Base-by-base conservation (phyloP, 2,888 invertebrate genomes). In the Ellobium chinense region DNA sequence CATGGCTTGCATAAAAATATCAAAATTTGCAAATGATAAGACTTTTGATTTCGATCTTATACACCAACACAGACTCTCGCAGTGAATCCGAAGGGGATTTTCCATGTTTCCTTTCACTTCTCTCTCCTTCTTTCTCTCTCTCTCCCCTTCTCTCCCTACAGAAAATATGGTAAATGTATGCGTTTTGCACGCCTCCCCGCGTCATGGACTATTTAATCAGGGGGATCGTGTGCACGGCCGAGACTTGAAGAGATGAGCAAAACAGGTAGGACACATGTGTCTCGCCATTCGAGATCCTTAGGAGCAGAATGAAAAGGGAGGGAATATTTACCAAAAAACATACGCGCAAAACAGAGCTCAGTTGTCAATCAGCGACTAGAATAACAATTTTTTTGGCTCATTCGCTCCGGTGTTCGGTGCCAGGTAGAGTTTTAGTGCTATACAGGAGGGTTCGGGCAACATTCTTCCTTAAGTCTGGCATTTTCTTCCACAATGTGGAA, bases 141-240 rank as follows among this genome's bases (percentile, higher is more conserved):
- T 24, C 27, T 36, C 37, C 36, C 37, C 39, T 36, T 37, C 4
- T 24, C 14, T 36, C 69, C 1, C 69, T 31, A 14, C 69, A 7
- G 72, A 56, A 60, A 58, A 14, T 27, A 54, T n/a, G n/a, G 24
- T 24, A 7, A 37, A 60, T 27, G 60, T 72, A 72, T 72, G 72
- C 7, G 18, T 37, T 31, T 60, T 3, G 60, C 72, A 72, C 34
- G 58, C 58, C 37, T 2, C 56, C n/a, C 34, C 4, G 72, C 72
- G 56, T 72, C 72, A 72, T 72, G 72, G 72, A 72, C 72, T 72
- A 72, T 72, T 72, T 72, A 58, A 72, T 72, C 72, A 60, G 58
- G 27, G 36, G 37, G 34, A 72, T 72, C 72, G 46, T 29, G 72
- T 72, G 72, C 72, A 58, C 1, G 58, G 24, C 18, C 58, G 24